These are phyloP conservation scores for Callinectes sapidus DNA, from an alignment of 2,888 invertebrate species.

Conservation along the genomic window DNA sequence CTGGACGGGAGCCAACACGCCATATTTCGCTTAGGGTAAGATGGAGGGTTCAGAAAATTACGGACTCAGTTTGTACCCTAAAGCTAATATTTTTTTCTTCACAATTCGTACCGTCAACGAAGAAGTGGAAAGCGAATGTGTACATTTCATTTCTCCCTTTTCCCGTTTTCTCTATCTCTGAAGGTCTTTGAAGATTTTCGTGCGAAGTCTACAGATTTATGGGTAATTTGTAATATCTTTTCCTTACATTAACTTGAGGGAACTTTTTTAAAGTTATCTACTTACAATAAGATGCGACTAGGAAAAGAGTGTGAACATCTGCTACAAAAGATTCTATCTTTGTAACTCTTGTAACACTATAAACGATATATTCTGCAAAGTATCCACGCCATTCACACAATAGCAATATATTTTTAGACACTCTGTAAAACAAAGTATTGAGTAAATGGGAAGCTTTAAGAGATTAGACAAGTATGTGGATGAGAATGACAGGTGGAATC, in stretches of 20 bases:
- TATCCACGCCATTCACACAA: neutral
- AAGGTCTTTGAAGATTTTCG: neutral
- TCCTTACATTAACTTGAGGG: neutral
- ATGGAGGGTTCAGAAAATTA: slow-evolving; percentile 17
- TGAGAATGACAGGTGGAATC: too few species aligned
- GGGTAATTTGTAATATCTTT: neutral
- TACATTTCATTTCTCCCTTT: neutral
- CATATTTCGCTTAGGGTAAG: slow-evolving; percentile 1
- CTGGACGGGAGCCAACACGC: slow-evolving; percentile 23
- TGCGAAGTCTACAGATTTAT: neutral
- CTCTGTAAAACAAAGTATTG: neutral
- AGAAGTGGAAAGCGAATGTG: neutral
- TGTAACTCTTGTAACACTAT: neutral
- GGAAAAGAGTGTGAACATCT: neutral
- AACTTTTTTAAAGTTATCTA: neutral
- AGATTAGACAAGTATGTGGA: too few species aligned
- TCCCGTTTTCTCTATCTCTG: neutral
- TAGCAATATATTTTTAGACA: neutral
- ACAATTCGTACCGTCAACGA: neutral
- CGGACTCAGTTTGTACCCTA: slow-evolving; percentile 21
- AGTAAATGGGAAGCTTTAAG: too few species aligned
- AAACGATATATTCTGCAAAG: neutral
- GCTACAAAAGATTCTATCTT: neutral
- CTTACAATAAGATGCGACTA: neutral
- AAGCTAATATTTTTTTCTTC: neutral